These are phyloP conservation scores for Strigamia crassipes DNA, from an alignment of 2,888 invertebrate species.

Conservation along the genomic window DNA sequence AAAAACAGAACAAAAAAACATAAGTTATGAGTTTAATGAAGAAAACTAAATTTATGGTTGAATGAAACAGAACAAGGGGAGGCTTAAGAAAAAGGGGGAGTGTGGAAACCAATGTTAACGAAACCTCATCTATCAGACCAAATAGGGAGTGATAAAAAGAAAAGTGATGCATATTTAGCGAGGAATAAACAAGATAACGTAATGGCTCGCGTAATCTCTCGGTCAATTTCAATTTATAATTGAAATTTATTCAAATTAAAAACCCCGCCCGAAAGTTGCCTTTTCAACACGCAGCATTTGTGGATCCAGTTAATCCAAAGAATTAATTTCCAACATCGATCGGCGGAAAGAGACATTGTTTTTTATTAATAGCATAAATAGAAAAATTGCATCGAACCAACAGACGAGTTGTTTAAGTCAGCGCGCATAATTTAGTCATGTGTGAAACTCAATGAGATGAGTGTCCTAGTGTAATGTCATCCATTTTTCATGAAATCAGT, in stretches of 20 bases:
- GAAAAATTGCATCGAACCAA: no score
- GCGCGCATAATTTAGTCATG: not conserved
- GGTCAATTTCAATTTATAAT: constrained; percentile 18
- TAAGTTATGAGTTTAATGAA: constrained; percentile 15
- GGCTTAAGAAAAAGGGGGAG: not conserved
- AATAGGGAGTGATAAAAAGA: constrained; percentile 1
- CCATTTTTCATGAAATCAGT: constrained; percentile 44
- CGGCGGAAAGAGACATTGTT: not conserved
- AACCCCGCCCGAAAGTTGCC: constrained; percentile 18
- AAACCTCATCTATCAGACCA: constrained; percentile 19
- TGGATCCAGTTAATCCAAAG: not conserved
- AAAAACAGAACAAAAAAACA: constrained; percentile 41
- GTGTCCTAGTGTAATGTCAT: constrained; percentile 10
- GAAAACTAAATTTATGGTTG: constrained; percentile 23
- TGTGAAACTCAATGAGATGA: constrained; percentile 17
- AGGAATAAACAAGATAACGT: constrained; percentile 5
- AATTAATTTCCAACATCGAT: not conserved
- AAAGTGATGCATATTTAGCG: constrained; percentile 21
- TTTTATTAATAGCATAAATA: not conserved
- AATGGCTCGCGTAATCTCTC: constrained; percentile 26
- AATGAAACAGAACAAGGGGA: not conserved
- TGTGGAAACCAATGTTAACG: not conserved
- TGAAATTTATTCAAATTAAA: constrained; percentile 26
- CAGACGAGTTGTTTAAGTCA: not conserved
- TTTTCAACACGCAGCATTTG: not conserved